These are phyloP conservation scores for Clinocottus analis DNA, from an alignment of 2,113 vertebrate species.

Conservation along the genomic window DNA sequence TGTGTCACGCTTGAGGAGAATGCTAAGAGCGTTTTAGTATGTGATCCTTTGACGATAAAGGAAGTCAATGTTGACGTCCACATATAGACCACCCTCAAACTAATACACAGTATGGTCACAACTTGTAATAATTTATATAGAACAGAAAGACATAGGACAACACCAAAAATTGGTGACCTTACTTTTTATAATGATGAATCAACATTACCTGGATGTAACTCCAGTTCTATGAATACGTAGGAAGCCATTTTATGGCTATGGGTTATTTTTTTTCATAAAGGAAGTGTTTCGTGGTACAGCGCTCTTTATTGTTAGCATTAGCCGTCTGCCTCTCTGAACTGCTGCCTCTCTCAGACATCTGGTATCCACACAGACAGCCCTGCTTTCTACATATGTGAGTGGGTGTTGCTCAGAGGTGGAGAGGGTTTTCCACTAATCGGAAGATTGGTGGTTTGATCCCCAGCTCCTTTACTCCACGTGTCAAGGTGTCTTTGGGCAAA, in stretches of 20 bases:
- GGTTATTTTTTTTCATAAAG: neutral
- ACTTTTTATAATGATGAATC: constrained; percentile 3
- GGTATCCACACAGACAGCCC: neutral
- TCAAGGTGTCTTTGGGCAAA: neutral
- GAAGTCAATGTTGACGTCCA: constrained; percentile 1
- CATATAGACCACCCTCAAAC: neutral
- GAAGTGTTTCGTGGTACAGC: neutral
- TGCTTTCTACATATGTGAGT: neutral
- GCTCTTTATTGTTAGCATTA: neutral
- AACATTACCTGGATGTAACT: neutral
- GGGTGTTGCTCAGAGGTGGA: neutral
- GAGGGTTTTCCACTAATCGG: neutral
- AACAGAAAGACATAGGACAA: neutral
- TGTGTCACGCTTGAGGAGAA: constrained; percentile 78
- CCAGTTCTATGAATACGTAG: neutral
- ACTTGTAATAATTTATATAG: constrained; percentile 7
- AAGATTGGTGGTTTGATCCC: neutral
- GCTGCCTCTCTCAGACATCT: neutral
- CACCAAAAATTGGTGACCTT: neutral
- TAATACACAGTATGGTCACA: constrained; percentile 8
- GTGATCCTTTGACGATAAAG: constrained; percentile 3
- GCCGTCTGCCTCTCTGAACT: neutral
- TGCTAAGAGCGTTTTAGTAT: constrained; percentile 54
- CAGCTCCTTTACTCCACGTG: neutral
- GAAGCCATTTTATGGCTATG: neutral